Conservation (phyloP, 2,888 invertebrate genomes). For the Galerucella calmariensis region DNA sequence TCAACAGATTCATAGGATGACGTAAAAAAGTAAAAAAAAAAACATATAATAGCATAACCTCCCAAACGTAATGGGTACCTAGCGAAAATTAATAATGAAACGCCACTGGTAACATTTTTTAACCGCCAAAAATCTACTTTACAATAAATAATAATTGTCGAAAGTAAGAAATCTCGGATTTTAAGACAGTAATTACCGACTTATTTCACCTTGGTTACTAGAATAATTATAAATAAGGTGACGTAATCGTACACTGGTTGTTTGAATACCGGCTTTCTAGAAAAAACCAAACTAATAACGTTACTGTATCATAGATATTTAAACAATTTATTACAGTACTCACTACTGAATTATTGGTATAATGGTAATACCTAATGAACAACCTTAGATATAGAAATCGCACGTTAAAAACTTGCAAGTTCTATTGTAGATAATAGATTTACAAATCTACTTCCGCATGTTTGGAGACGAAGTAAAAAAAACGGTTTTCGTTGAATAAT, state of each 20-base stretch:
- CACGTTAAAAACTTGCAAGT: neutral
- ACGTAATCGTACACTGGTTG: neutral
- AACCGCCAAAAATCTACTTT: neutral
- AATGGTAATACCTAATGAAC: neutral
- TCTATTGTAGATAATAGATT: too few species aligned
- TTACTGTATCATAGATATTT: neutral
- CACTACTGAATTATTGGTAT: neutral
- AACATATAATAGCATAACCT: too few species aligned
- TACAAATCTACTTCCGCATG: neutral
- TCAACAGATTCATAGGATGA: neutral
- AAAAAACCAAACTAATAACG: neutral
- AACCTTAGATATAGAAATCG: neutral
- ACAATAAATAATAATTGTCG: neutral
- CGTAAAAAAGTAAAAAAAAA: neutral
- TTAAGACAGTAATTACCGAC: neutral
- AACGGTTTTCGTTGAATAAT: neutral
- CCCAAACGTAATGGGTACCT: too few species aligned
- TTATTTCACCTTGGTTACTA: neutral
- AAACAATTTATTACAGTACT: neutral
- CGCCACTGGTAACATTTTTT: neutral
- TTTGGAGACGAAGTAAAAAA: neutral
- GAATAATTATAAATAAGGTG: slow-evolving; percentile 5
- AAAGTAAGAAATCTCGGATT: neutral
- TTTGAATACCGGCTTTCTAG: slow-evolving; percentile 1
- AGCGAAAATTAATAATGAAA: neutral